A percentile compares a stretch with the other conserved stretches of the same genome.
These are phyloP conservation scores for Synergus itoensis DNA, from an alignment of 2,888 invertebrate species.

Conservation along the genomic window DNA sequence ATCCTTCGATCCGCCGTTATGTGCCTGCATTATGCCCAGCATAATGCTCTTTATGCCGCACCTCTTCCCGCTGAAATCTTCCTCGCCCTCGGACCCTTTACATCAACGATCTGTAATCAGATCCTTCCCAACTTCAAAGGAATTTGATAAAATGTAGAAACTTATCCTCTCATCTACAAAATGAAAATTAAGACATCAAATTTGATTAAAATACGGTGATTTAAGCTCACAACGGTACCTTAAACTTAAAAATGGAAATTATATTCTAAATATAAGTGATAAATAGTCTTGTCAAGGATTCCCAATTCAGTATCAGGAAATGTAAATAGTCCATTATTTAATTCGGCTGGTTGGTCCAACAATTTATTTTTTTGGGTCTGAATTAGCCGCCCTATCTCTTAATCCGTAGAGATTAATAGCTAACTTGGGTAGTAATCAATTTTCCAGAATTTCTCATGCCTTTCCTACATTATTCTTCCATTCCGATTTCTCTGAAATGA, in stretches of 20 bases:
- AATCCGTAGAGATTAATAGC: slow-evolving; percentile 16
- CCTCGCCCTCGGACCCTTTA: slow-evolving; percentile 19
- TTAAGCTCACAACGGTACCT: neutral
- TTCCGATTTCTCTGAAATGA: slow-evolving; percentile 24
- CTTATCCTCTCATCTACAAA: slow-evolving; percentile 3
- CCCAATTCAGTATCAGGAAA: neutral
- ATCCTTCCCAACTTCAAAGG: slow-evolving; percentile 19
- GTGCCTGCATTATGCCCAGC: slow-evolving; percentile 68
- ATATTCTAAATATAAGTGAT: neutral
- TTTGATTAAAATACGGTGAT: neutral
- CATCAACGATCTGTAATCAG: slow-evolving; percentile 29
- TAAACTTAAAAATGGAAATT: neutral
- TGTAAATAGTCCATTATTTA: neutral
- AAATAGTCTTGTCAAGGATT: neutral
- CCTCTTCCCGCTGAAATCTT: slow-evolving; percentile 37
- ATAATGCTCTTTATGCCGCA: slow-evolving; percentile 66
- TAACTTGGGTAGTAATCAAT: slow-evolving; percentile 25
- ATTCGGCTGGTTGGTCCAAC: neutral
- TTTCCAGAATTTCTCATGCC: slow-evolving; percentile 21
- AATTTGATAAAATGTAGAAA: slow-evolving; percentile 12
- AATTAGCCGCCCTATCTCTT: neutral
- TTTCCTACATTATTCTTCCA: slow-evolving; percentile 6
- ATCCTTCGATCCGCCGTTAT: slow-evolving; percentile 70
- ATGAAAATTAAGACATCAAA: slow-evolving; percentile 19
- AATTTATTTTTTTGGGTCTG: neutral